phyloP scores from a whole-genome alignment of 92 coral and sea anemone genomes.

The Scolanthus callimorphus region DNA sequence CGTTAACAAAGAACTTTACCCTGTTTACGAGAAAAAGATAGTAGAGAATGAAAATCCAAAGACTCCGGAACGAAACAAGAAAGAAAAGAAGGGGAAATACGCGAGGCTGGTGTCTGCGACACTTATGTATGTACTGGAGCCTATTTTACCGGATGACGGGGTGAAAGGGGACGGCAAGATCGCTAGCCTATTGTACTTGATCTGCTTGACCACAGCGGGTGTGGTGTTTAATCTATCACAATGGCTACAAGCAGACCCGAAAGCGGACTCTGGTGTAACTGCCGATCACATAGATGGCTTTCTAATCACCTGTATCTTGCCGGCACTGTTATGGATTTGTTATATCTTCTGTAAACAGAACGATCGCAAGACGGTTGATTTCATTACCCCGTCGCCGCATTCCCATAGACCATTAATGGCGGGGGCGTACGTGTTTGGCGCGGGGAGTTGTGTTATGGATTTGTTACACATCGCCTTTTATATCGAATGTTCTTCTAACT shows the following conservation, averaged over 20 bases:
- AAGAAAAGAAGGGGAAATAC: conserved; percentile 38
- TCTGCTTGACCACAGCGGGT: conserved; percentile 95
- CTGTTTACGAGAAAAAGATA: conserved; percentile 62
- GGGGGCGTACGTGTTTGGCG: conserved; percentile 94
- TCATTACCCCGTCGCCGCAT: conserved; percentile 76
- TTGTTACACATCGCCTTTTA: conserved; percentile 86
- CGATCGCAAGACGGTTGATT: conserved; percentile 92
- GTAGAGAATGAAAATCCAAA: conserved; percentile 45
- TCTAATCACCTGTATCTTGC: conserved; percentile 91
- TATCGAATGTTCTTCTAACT: conserved; percentile 85
- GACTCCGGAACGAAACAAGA: conserved; percentile 32
- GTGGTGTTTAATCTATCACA: conserved; percentile 89
- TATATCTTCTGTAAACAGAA: conserved; percentile 88
- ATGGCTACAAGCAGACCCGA: conserved; percentile 93
- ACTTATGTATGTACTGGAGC: conserved; percentile 77
- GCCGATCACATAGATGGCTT: conserved; percentile 95
- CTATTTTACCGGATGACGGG: conserved; percentile 84
- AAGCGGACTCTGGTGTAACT: conserved; percentile 84
- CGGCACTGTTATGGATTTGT: conserved; percentile 91
- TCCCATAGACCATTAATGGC: conserved; percentile 95
- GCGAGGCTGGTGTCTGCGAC: conserved; percentile 38
- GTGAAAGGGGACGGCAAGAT: conserved; percentile 96
- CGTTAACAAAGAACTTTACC: conserved; percentile 58
- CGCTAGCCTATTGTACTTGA: conserved; percentile 87
- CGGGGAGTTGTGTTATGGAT: conserved; percentile 92